Base-by-base conservation (phyloP, 2,113 vertebrate species). In the Grantiella picta region DNA sequence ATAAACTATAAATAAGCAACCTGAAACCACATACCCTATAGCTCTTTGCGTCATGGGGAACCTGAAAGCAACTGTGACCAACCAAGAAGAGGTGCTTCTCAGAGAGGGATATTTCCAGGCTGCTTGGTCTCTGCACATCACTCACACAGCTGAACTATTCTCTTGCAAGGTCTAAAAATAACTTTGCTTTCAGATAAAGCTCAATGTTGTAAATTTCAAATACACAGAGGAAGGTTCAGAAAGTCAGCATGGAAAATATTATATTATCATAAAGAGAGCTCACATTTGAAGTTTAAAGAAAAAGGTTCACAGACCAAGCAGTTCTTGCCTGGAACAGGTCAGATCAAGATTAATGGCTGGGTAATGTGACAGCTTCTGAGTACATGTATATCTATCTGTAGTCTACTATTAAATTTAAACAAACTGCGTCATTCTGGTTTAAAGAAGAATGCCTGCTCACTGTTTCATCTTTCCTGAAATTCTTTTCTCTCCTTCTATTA, bases 261-360 rank as follows among this genome's bases (percentile, higher is more conserved):
- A 4, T 89, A 52, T 50, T 89, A 76, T 45, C 61, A 64, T 76
- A 70, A 91, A 85, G 42, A 69, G 5, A 92, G 63, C 35, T 92
- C 54, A 47, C 6, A 15, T 91, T 44, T 90, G 84, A 93, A 95
- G 87, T 82, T 85, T 73, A 85, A 92, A 87, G 78, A 60, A 92
- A 42, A 57, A 93, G 78, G 65, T 87, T 94, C 57, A 78, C 35
- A 73, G 27, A 85, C n/a, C 19, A 52, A 5, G 0, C 0, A 4
- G 23, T 79, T 76, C 64, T 86, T 71, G 60, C 57, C 49, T 60
- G 42, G 60, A 89, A 68, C 57, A 64, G 64, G 73, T 91, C 75
- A 86, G 68, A 87, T 69, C 69, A 87, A 89, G 57, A 92, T 63
- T 76, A 92, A 95, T 17, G 54, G 59, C 53, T 69, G 40, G 33